Evolutionary conservation across 2,113 vertebrate genomes (phyloP).

Genomic region (Petroica traversi): DNA sequence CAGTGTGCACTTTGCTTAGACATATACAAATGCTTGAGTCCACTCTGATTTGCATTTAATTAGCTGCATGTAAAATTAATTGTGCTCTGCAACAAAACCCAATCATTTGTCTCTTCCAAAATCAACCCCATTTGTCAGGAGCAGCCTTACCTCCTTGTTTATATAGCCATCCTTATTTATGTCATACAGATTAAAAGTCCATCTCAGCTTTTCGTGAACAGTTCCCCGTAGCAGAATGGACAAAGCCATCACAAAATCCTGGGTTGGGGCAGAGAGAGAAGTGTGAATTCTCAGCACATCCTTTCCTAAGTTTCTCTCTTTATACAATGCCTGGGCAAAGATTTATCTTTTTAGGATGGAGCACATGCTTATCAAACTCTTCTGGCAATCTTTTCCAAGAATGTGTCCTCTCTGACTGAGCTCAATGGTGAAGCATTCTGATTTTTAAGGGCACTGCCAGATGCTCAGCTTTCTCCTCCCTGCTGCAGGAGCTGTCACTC

Average conservation of each 20-base stretch:
- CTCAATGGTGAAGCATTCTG: background rate
- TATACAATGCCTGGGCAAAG: background rate
- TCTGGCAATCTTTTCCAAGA: background rate
- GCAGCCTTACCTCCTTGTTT: constrained; percentile 88
- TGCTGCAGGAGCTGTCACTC: background rate
- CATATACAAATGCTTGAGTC: background rate
- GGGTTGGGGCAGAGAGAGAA: constrained; percentile 2
- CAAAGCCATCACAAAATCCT: constrained; percentile 95
- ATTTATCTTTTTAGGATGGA: background rate
- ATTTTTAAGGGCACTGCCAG: background rate
- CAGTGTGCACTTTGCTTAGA: background rate
- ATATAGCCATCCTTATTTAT: constrained; percentile 96
- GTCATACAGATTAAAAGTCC: constrained; percentile 97
- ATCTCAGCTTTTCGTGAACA: constrained; percentile 91
- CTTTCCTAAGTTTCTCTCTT: background rate
- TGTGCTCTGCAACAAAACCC: background rate
- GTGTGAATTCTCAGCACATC: background rate
- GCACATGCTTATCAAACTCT: background rate
- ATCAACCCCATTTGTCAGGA: background rate
- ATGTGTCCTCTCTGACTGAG: background rate
- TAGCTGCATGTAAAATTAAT: background rate
- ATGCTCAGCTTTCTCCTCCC: background rate
- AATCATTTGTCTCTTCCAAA: background rate
- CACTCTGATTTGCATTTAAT: background rate
- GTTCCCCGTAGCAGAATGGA: constrained; percentile 91